Evolutionary conservation across 2,797 vertebrate species (phyloP), one percentile per base, ranked within the genome.

Genomic region (Mus caroli): DNA sequence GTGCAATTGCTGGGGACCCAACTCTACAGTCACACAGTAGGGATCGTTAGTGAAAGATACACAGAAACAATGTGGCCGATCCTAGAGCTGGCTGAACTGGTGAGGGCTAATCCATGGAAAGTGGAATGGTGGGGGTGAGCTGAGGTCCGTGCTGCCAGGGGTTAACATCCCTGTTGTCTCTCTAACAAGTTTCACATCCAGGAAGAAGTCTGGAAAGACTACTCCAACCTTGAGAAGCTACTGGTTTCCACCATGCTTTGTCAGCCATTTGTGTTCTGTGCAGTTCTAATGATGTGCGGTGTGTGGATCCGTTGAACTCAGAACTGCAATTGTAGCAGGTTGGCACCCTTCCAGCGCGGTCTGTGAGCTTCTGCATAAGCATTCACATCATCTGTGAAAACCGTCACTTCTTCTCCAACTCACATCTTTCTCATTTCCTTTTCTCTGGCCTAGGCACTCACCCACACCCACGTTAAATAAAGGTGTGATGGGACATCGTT

Each of bases 301-400:
- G n/a, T n/a, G n/a, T n/a, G n/a, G n/a, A n/a, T 46, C 67, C 73
- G 62, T 60, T 90, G 71, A 73, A 64, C n/a, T 92, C 43, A 88
- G 83, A 56, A 24, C 37, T 76, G 26, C 19, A 85, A 67, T 54
- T 14, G 7, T 73, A 43, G 19, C 90, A 89, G 58, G 6, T 17
- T 69, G 6, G n/a, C 37, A 6, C 54, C 2, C 50, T 87, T 62
- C 67, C 15, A 58, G 37, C 3, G 17, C 17, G 0, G 46, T 80
- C 52, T 56, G 1, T 26, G 78, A 67, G n/a, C 10, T 31, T 84
- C 62, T 56, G 8, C 0, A 8, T 3, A 82, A 79, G 58, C 17
- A 9, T 26, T 52, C 24, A 10, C 5, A 7, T 46, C 46, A n/a
- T 40, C 67, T 28, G 5, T 15, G 67, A 92, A 95, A 31, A 76